These are phyloP conservation scores for Cetoscarus ocellatus DNA, from an alignment of 2,797 vertebrate species.

Conservation along the genomic window DNA sequence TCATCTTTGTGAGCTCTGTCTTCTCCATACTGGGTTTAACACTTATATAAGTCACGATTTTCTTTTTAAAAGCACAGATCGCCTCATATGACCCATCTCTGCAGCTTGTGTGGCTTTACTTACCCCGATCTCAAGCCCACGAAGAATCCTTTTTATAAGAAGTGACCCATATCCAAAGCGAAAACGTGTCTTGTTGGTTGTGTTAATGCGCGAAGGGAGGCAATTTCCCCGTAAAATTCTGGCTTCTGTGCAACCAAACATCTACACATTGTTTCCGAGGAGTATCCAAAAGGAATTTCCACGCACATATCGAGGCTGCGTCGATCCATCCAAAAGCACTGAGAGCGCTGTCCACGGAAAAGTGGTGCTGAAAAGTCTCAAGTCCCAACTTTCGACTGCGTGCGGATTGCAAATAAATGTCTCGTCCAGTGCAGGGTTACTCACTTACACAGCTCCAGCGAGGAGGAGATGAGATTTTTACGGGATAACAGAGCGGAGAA, in stretches of 20 bases:
- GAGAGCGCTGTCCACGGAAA: slow-evolving; percentile 77
- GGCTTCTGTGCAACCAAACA: slow-evolving; percentile 41
- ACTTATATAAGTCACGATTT: slow-evolving; percentile 44
- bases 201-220: not conserved
- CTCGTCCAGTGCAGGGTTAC: slow-evolving; percentile 23
- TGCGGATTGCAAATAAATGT: slow-evolving; percentile 24
- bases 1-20: not conserved
- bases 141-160: slow-evolving; percentile 55
- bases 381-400: slow-evolving; percentile 77
- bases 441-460: slow-evolving; percentile 23
- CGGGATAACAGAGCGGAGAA: slow-evolving; percentile 57
- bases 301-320: slow-evolving; percentile 57
- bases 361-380: slow-evolving; percentile 82
- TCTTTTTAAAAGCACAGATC: slow-evolving; percentile 28
- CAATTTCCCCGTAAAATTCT: slow-evolving; percentile 42
- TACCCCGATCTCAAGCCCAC: slow-evolving; percentile 62
- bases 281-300: slow-evolving; percentile 75
- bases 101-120: slow-evolving; percentile 49
- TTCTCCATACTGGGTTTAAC: not conserved
- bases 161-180: slow-evolving; percentile 73
- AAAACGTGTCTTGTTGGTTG: slow-evolving; percentile 32
- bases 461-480: slow-evolving; percentile 43
- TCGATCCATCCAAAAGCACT: slow-evolving; percentile 42
- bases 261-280: slow-evolving; percentile 61
- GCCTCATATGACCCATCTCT: slow-evolving; percentile 37